Evolutionary conservation across 2,113 vertebrate species (phyloP).

Genomic region (Rhinoderma darwinii): DNA sequence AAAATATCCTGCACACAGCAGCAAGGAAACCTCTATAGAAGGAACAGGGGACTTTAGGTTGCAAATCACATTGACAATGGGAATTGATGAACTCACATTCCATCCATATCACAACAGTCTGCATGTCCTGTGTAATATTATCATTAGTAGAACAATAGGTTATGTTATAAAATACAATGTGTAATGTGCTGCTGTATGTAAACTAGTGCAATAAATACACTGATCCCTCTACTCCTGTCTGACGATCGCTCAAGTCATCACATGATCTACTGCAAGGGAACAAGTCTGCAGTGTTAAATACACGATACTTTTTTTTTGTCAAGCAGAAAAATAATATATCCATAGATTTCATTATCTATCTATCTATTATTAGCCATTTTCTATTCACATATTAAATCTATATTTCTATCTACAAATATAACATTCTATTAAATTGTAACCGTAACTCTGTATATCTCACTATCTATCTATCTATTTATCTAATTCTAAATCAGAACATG

Average conservation of each 20-base stretch:
- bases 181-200: background rate
- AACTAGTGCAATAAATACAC: background rate
- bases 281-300: background rate
- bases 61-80: slow-evolving; percentile 51
- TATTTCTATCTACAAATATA: background rate
- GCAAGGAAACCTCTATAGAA: background rate
- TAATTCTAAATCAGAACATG: no score
- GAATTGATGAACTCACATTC: slow-evolving; percentile 38
- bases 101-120: background rate
- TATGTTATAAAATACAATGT: slow-evolving; percentile 62
- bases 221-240: slow-evolving; percentile 62
- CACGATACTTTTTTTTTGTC: no score
- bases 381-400: no score
- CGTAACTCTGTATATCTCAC: background rate
- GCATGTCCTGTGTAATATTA: slow-evolving; percentile 1
- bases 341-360: background rate
- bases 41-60: background rate
- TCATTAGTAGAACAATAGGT: background rate
- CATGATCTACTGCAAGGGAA: background rate
- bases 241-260: background rate
- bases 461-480: no score
- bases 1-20: slow-evolving; percentile 16
- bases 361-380: background rate
- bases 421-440: background rate
- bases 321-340: no score